A percentile compares a stretch with the other conserved stretches of the same genome.
Evolutionary conservation across 2,888 invertebrate species (phyloP).

Genomic region (Athrips mouffetella): DNA sequence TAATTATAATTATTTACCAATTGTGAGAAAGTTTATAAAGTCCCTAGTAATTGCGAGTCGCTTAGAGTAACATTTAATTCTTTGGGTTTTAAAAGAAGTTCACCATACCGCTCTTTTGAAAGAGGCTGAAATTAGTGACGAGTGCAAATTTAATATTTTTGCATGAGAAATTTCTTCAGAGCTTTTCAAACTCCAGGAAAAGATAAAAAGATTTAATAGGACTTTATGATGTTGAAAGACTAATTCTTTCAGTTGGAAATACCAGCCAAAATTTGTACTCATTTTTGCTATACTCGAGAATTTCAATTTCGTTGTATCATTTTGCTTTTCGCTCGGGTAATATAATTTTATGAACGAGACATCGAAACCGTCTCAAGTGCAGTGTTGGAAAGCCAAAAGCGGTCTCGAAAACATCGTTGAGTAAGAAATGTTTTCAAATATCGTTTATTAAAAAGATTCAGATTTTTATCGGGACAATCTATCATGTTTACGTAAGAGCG

Average conservation of each 20-base stretch:
- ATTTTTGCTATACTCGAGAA: constrained; percentile 24
- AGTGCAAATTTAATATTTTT: constrained; percentile 64
- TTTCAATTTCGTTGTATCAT: constrained; percentile 26
- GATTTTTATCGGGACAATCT: constrained; percentile 24
- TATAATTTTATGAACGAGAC: constrained; percentile 15
- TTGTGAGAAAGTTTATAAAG: constrained; percentile 65
- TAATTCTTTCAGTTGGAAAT: constrained; percentile 30
- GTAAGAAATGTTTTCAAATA: neutral
- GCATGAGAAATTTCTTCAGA: constrained; percentile 59
- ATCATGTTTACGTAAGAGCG: constrained; percentile 30
- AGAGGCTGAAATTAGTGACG: constrained; percentile 49
- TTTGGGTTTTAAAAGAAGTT: constrained; percentile 54
- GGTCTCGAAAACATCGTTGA: constrained; percentile 9
- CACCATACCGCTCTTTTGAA: constrained; percentile 45
- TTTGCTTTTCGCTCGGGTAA: constrained; percentile 21
- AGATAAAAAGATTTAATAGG: constrained; percentile 43
- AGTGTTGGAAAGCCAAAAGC: constrained; percentile 5
- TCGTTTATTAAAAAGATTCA: constrained; percentile 5
- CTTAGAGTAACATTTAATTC: constrained; percentile 64
- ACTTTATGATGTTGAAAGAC: constrained; percentile 33
- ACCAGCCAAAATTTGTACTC: constrained; percentile 28
- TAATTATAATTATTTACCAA: constrained; percentile 78
- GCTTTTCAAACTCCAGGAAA: constrained; percentile 49
- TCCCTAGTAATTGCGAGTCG: constrained; percentile 63
- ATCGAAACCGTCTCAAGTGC: constrained; percentile 15